phyloP scores from a whole-genome alignment of 2,888 invertebrate species.

The Unio pictorum region DNA sequence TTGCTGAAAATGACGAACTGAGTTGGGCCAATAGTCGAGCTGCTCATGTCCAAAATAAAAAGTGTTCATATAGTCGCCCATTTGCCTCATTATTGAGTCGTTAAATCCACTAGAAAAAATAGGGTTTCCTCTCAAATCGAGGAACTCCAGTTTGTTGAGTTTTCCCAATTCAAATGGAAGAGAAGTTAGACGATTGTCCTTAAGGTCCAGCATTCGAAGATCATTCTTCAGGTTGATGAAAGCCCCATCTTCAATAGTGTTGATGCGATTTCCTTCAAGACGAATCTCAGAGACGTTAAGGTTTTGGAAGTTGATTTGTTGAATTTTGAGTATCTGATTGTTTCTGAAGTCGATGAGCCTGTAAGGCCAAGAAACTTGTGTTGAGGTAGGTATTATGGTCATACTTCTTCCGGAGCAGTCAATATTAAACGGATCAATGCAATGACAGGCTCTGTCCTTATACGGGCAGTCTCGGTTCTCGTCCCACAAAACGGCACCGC shows the following conservation, averaged over 20 bases:
- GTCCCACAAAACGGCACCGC: too few relatives aligned
- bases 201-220: slow-evolving; percentile 19
- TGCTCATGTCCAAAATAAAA: slow-evolving; percentile 30
- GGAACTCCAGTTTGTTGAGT: slow-evolving; percentile 9
- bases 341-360: not conserved
- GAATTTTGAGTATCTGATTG: slow-evolving; percentile 1
- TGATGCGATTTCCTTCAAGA: slow-evolving; percentile 25
- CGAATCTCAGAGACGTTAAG: slow-evolving; percentile 23
- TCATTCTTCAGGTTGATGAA: slow-evolving; percentile 22
- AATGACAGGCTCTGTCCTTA: too few relatives aligned
- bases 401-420: too few relatives aligned
- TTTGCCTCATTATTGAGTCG: slow-evolving; percentile 21
- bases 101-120: slow-evolving; percentile 13
- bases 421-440: too few relatives aligned
- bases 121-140: slow-evolving; percentile 30
- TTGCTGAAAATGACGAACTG: slow-evolving; percentile 29
- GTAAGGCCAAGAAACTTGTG: not conserved
- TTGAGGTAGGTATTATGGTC: too few relatives aligned
- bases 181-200: slow-evolving; percentile 15
- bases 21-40: slow-evolving; percentile 30
- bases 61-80: too few relatives aligned
- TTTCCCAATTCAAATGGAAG: slow-evolving; percentile 19
- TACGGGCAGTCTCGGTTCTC: too few relatives aligned
- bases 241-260: slow-evolving; percentile 16
- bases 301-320: slow-evolving; percentile 17